Percentiles rank a stretch among this genome's conserved stretches.
These are phyloP conservation scores for Silvanus unidentatus DNA, from an alignment of 2,888 invertebrate genomes.

Conservation along the genomic window DNA sequence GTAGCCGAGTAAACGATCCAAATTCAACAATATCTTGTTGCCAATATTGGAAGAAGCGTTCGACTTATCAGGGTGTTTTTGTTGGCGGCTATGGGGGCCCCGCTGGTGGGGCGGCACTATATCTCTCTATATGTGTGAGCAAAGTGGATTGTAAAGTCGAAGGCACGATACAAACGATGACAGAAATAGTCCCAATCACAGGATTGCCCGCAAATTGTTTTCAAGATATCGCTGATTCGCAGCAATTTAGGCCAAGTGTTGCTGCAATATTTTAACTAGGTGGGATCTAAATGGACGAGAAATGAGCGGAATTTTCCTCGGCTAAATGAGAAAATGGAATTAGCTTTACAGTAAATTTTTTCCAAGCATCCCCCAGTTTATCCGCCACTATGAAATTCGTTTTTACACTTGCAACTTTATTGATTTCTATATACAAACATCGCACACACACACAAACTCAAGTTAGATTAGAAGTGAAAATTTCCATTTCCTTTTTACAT, in stretches of 20 bases:
- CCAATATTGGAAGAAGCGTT: constrained; percentile 25
- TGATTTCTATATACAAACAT: no score
- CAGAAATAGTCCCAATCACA: constrained; percentile 40
- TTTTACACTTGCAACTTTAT: no score
- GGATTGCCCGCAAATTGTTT: constrained; percentile 43
- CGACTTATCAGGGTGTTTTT: constrained; percentile 25
- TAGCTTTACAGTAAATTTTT: background rate
- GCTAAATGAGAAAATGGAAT: background rate
- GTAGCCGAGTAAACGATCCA: constrained; percentile 12
- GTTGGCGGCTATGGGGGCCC: constrained; percentile 17
- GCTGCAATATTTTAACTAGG: constrained; percentile 27
- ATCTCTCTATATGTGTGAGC: constrained; percentile 20
- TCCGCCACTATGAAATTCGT: no score
- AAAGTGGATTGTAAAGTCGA: constrained; percentile 39
- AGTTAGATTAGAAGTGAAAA: no score
- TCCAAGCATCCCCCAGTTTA: background rate
- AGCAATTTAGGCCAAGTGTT: constrained; percentile 37
- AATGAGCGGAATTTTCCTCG: background rate
- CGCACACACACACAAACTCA: no score
- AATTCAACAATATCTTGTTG: constrained; percentile 18
- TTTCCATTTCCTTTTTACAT: no score
- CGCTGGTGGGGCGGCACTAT: constrained; percentile 13
- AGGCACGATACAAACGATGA: constrained; percentile 34
- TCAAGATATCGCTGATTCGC: constrained; percentile 36
- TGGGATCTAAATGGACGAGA: background rate